phyloP scores from a whole-genome alignment of 2,888 invertebrate genomes.

The Kuschelorhynchus macadamiae region DNA sequence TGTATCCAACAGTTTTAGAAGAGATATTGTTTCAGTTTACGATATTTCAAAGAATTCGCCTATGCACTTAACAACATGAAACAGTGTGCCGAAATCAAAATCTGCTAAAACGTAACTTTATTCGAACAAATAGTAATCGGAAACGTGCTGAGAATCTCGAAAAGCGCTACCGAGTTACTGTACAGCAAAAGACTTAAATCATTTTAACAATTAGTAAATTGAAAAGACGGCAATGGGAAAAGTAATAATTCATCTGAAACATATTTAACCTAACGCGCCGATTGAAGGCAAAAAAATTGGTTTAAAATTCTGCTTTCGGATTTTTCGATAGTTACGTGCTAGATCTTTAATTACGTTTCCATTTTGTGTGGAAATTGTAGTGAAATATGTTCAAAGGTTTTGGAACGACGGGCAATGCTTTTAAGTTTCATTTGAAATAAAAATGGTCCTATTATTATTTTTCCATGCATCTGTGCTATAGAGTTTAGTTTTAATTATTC shows the following conservation, averaged over 20 bases:
- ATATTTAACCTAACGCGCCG: slow-evolving; percentile 15
- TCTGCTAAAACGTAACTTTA: slow-evolving; percentile 55
- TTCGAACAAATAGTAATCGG: slow-evolving; percentile 61
- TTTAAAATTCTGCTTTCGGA: slow-evolving; percentile 4
- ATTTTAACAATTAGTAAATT: slow-evolving; percentile 63
- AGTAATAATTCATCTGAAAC: slow-evolving; percentile 44
- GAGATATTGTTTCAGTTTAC: too few species aligned
- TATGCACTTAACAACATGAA: slow-evolving; percentile 29
- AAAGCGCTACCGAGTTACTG: slow-evolving; percentile 49
- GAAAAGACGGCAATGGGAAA: slow-evolving; percentile 56
- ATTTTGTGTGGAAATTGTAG: too few species aligned
- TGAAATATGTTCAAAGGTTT: too few species aligned
- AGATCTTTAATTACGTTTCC: not conserved
- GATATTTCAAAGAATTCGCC: slow-evolving; percentile 11
- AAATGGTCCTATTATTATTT: too few species aligned
- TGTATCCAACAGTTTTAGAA: too few species aligned
- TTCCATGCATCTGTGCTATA: too few species aligned
- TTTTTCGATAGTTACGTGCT: slow-evolving; percentile 20
- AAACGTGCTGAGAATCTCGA: slow-evolving; percentile 60
- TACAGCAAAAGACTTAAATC: slow-evolving; percentile 57
- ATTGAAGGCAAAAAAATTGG: slow-evolving; percentile 13
- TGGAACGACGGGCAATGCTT: too few species aligned
- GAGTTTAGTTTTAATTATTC: too few species aligned
- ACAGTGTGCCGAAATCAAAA: slow-evolving; percentile 57
- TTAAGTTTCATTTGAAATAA: too few species aligned